Evolutionary conservation across 2,888 invertebrate species (phyloP).

Genomic region (Unio pictorum): DNA sequence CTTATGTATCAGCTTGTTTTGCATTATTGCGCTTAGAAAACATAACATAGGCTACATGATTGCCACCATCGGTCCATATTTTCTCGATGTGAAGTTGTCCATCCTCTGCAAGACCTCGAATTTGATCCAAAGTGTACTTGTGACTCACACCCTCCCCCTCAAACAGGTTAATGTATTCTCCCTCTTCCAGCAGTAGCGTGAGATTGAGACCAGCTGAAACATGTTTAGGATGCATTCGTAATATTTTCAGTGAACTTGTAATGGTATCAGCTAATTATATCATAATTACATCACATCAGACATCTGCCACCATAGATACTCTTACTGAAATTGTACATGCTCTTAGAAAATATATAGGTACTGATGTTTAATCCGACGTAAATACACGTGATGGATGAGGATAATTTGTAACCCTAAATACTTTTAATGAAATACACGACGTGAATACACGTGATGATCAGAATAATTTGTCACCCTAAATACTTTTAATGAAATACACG

Average conservation of each 20-base stretch:
- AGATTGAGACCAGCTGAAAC: conserved; percentile 26
- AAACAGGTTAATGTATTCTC: conserved; percentile 19
- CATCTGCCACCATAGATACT: too few relatives aligned
- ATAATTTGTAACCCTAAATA: too few relatives aligned
- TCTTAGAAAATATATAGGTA: too few relatives aligned
- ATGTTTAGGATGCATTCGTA: background rate
- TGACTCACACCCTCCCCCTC: conserved; percentile 31
- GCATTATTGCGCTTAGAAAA: too few relatives aligned
- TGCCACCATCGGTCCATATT: conserved; percentile 21
- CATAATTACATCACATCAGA: background rate
- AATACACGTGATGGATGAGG: too few relatives aligned
- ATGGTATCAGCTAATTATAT: background rate
- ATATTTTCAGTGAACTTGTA: background rate
- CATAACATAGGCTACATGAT: conserved; percentile 17
- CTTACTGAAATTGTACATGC: too few relatives aligned
- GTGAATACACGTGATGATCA: too few relatives aligned
- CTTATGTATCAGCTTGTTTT: too few relatives aligned
- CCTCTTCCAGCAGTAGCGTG: conserved; percentile 8
- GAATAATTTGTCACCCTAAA: too few relatives aligned
- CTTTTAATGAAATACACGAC: too few relatives aligned
- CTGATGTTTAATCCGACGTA: too few relatives aligned
- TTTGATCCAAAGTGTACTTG: conserved; percentile 31
- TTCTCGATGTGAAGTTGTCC: conserved; percentile 16
- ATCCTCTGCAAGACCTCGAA: conserved; percentile 16
- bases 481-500: too few relatives aligned